Conservation (phyloP, 1,140 invertebrate species). For the Muscidifurax raptorellus region DNA sequence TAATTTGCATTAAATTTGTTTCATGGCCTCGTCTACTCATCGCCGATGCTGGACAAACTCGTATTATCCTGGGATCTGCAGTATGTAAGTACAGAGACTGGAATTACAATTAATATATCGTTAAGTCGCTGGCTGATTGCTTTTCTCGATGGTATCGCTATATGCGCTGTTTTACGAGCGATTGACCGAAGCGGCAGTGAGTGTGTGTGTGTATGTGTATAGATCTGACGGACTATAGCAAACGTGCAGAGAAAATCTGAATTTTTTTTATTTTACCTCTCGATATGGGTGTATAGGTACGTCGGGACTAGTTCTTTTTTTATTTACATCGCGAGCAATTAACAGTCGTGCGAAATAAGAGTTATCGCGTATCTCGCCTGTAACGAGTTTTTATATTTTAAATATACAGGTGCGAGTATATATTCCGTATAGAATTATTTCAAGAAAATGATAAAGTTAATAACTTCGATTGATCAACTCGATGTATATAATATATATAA, state of each 20-base stretch:
- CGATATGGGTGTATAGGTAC: too few species aligned
- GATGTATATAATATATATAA: neutral
- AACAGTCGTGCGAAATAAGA: too few species aligned
- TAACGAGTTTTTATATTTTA: neutral
- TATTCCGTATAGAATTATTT: neutral
- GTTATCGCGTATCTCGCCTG: neutral
- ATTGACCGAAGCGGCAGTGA: neutral
- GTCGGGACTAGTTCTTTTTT: neutral
- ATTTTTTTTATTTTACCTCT: too few species aligned
- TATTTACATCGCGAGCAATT: too few species aligned
- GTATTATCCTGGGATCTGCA: conserved; percentile 34
- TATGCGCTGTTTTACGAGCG: neutral
- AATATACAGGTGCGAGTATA: neutral
- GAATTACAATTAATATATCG: conserved; percentile 36
- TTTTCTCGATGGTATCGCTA: conserved; percentile 30
- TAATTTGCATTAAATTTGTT: conserved; percentile 50
- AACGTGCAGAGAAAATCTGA: too few species aligned
- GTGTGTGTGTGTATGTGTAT: too few species aligned
- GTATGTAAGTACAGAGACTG: conserved; percentile 32
- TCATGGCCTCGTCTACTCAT: conserved; percentile 32
- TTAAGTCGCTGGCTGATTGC: conserved; percentile 7
- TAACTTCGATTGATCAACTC: neutral
- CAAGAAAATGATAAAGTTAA: conserved; percentile 4
- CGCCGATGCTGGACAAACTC: neutral
- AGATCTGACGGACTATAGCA: too few species aligned